These are phyloP conservation scores for Remorina albescens DNA, from an alignment of 2,797 vertebrate genomes.

Conservation along the genomic window DNA sequence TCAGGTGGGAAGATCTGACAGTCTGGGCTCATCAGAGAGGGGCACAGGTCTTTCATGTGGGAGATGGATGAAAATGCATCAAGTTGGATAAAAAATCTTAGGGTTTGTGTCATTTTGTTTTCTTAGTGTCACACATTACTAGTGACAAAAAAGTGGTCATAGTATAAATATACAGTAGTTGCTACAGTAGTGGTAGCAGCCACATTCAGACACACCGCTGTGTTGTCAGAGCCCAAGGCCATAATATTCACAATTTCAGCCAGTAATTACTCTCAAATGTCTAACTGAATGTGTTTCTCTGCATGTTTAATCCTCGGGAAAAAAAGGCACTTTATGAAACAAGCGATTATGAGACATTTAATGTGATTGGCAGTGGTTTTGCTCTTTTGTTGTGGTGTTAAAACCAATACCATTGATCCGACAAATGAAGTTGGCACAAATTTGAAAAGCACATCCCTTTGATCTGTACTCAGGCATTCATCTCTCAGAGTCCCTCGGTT, in stretches of 20 bases:
- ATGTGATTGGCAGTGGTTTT: constrained; percentile 18
- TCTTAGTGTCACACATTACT: background rate
- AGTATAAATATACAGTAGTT: background rate
- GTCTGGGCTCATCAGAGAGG: constrained; percentile 18
- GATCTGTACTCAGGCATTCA: constrained; percentile 33
- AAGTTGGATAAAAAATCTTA: constrained; percentile 8
- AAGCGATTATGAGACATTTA: constrained; percentile 35
- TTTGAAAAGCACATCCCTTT: constrained; percentile 34
- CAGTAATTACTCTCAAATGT: constrained; percentile 15
- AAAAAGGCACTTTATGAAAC: constrained; percentile 24
- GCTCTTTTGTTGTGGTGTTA: constrained; percentile 12
- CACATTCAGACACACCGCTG: background rate
- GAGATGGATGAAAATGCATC: constrained; percentile 29
- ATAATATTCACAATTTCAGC: constrained; percentile 11
- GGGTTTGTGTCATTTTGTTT: constrained; percentile 6
- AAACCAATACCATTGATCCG: constrained; percentile 21
- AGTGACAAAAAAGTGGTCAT: background rate
- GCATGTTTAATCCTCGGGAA: background rate
- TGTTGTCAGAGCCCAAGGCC: constrained; percentile 5
- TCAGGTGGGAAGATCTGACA: constrained; percentile 25
- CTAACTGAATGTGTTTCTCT: background rate
- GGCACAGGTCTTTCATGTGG: constrained; percentile 32
- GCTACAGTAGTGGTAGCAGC: background rate
- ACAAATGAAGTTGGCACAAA: constrained; percentile 42
- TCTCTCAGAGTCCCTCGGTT: constrained; percentile 5